Evolutionary conservation across 1,140 invertebrate genomes (phyloP).

Genomic region (Pentalonia nigronervosa): DNA sequence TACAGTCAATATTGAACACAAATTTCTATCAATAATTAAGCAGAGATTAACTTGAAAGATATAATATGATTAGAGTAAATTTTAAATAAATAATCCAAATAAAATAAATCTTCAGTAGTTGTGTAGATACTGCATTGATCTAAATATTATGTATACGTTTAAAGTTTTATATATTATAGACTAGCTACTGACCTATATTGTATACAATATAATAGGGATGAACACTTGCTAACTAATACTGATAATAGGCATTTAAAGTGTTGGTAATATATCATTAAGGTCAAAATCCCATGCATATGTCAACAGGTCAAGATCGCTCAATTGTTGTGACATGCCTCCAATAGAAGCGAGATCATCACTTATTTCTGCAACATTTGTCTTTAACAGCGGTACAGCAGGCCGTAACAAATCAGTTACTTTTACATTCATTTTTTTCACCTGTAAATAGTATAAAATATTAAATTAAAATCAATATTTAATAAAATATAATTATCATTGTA

Average conservation of each 20-base stretch:
- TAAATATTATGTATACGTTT: neutral
- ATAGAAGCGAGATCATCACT: conserved; percentile 59
- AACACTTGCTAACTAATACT: neutral
- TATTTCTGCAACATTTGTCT: conserved; percentile 60
- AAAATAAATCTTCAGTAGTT: neutral
- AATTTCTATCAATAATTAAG: neutral
- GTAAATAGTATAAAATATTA: neutral
- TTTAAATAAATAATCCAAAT: neutral
- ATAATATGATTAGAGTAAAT: neutral
- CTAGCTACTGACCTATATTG: neutral
- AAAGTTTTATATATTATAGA: conserved; percentile 13
- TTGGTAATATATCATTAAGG: conserved; percentile 24
- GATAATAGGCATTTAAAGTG: conserved; percentile 6
- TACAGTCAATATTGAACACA: neutral
- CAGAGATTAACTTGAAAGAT: neutral
- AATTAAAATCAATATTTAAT: neutral
- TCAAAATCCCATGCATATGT: conserved; percentile 61
- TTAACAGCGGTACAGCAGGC: conserved; percentile 60
- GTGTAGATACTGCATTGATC: neutral
- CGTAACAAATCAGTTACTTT: conserved; percentile 59
- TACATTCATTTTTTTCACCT: conserved; percentile 39
- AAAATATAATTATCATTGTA: too few relatives aligned
- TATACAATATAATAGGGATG: neutral
- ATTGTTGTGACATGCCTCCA: conserved; percentile 56
- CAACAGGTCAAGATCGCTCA: conserved; percentile 59